Base-by-base conservation (phyloP, 2,888 invertebrate genomes). In the Pristionchus exspectatus region DNA sequence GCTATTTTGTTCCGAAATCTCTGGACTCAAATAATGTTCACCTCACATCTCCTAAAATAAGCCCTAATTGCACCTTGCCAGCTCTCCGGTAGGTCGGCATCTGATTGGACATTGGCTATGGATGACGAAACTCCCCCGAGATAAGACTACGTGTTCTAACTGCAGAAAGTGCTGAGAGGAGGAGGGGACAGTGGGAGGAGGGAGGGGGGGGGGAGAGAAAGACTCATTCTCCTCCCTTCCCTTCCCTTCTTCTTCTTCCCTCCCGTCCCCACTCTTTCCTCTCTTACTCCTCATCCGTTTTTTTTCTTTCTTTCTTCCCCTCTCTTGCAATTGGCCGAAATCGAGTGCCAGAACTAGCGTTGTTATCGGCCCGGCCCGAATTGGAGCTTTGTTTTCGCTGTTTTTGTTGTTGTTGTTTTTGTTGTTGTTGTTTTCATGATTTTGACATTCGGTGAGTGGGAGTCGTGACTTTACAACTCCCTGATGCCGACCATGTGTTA, bases 71-170 rank as follows among this genome's bases (percentile, higher is more conserved):
- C 38, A 38, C 38, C 38, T 38, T 38, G 38, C 38, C 5, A 30
- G 30, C 2, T 4, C 16, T 30, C 2, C 14, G 72, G 72, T 72
- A 50, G 44, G 10, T 9, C 10, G 44, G 7, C 33, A 16, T 2
- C n/a, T 21, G 24, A 24, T 7, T 16, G 44, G 50, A 10, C 81
- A 50, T 50, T 81, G 38, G 9, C 50, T 50, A 81, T 12, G 18
- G 50, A 50, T 50, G 38, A 81, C 44, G 81, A 10, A 81, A 81
- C 24, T 24, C 81, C n/a, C 30, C 24, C 30, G 24, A 2, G 44
- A 50, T 74, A 33, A 74, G 74, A 74, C 50, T n/a, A 81, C 81
- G 81, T 72, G 69, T 72, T 72, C 69, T 72, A 16, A 14, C 33
- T 12, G 66, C 27, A 27, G 27, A 66, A 27, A 63, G 63, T 63